These are phyloP conservation scores for Embidobia sp. DNA, from an alignment of 2,888 invertebrate species.

Conservation along the genomic window DNA sequence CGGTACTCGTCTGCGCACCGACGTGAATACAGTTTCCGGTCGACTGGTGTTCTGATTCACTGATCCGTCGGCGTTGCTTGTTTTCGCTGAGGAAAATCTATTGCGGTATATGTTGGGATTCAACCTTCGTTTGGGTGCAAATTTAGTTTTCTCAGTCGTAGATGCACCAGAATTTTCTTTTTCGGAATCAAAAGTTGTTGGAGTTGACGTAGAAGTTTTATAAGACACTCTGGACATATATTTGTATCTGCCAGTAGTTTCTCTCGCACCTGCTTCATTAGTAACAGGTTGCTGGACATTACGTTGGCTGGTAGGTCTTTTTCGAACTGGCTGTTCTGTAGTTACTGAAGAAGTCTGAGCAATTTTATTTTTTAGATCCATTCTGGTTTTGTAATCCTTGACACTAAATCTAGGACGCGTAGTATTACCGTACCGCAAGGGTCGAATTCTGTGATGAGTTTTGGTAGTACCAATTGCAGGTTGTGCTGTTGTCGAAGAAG, in stretches of 20 bases:
- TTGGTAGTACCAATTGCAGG: constrained; percentile 65
- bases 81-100: constrained; percentile 67
- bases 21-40: constrained; percentile 74
- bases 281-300: constrained; percentile 47
- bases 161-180: constrained; percentile 40
- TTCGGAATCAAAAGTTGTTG: constrained; percentile 54
- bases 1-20: constrained; percentile 70
- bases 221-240: constrained; percentile 74
- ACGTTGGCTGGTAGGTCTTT: constrained; percentile 52
- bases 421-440: constrained; percentile 78
- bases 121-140: constrained; percentile 74
- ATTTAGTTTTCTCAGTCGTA: constrained; percentile 72
- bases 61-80: constrained; percentile 45
- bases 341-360: constrained; percentile 48
- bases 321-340: constrained; percentile 53
- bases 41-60: constrained; percentile 70
- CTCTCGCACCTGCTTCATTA: constrained; percentile 63
- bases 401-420: constrained; percentile 89
- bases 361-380: constrained; percentile 81
- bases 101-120: constrained; percentile 73
- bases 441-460: constrained; percentile 72
- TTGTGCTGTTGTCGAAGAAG: constrained; percentile 55
- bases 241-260: constrained; percentile 74
- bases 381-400: constrained; percentile 88
- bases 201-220: constrained; percentile 70